Percentiles rank a stretch among this genome's conserved stretches.
Evolutionary conservation across 2,113 vertebrate species (phyloP).

Genomic region (Chloroceryle aenea): DNA sequence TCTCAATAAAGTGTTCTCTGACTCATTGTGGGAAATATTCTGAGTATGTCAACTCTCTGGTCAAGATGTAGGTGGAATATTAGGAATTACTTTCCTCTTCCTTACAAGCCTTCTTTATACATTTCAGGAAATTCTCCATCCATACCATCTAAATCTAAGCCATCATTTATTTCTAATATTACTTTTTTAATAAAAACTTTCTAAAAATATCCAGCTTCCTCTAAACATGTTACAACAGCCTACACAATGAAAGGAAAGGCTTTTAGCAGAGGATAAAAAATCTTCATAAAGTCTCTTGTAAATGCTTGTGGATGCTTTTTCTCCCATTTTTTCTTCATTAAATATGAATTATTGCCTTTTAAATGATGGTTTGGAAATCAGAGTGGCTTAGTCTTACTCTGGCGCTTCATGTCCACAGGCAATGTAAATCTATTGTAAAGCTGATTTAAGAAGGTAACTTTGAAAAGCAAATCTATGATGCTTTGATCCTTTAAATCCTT

Average conservation of each 20-base stretch:
- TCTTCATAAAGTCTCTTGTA: constrained; percentile 32
- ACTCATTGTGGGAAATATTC: background rate
- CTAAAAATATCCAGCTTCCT: constrained; percentile 61
- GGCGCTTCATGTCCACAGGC: constrained; percentile 36
- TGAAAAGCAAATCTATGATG: constrained; percentile 48
- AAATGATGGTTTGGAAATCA: constrained; percentile 68
- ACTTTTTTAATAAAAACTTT: constrained; percentile 24
- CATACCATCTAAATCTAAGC: constrained; percentile 2
- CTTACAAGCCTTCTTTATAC: background rate
- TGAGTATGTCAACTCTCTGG: background rate
- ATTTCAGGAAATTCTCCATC: constrained; percentile 44
- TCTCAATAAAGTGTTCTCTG: background rate
- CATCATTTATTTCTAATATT: constrained; percentile 55
- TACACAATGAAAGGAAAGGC: constrained; percentile 53
- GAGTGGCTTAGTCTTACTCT: constrained; percentile 56
- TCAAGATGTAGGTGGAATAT: background rate
- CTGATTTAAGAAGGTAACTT: constrained; percentile 56
- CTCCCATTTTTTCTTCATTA: constrained; percentile 71
- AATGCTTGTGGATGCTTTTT: constrained; percentile 65
- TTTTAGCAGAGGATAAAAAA: constrained; percentile 67
- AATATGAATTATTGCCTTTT: constrained; percentile 71
- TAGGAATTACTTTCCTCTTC: background rate
- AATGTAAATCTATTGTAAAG: constrained; percentile 65
- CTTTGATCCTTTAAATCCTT: constrained; percentile 52
- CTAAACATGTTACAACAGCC: constrained; percentile 43